These are phyloP conservation scores for Raja brachyura DNA, from an alignment of 2,113 vertebrate genomes.

Conservation along the genomic window DNA sequence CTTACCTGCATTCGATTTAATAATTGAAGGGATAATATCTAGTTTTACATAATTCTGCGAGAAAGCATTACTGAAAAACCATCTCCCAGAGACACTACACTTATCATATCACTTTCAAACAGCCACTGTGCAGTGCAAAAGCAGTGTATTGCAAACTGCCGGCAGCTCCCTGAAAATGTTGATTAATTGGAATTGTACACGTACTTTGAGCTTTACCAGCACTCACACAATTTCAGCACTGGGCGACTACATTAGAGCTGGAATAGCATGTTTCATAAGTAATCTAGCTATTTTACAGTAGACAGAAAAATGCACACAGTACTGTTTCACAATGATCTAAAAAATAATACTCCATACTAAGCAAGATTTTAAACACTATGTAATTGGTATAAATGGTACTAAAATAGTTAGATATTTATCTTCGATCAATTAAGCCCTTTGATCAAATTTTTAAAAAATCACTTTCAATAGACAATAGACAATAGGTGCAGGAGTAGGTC, in stretches of 20 bases:
- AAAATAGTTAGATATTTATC: conserved; percentile 7
- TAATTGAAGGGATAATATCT: background rate
- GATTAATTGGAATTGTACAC: background rate
- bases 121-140: background rate
- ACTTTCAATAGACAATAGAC: too few relatives aligned
- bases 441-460: background rate
- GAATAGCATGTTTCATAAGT: background rate
- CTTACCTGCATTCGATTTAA: background rate
- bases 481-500: too few relatives aligned
- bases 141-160: background rate
- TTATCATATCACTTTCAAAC: conserved; percentile 4
- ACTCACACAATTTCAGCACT: background rate
- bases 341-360: background rate
- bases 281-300: background rate
- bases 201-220: background rate
- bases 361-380: background rate
- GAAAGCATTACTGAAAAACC: conserved; percentile 22
- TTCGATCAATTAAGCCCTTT: background rate
- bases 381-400: background rate
- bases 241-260: background rate
- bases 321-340: background rate
- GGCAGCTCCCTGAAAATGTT: background rate
- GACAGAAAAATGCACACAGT: background rate
- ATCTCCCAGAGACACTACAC: conserved; percentile 8
- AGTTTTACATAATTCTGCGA: conserved; percentile 1